Evolutionary conservation across 2,888 invertebrate species (phyloP).

Genomic region (Napeogenes inachia): DNA sequence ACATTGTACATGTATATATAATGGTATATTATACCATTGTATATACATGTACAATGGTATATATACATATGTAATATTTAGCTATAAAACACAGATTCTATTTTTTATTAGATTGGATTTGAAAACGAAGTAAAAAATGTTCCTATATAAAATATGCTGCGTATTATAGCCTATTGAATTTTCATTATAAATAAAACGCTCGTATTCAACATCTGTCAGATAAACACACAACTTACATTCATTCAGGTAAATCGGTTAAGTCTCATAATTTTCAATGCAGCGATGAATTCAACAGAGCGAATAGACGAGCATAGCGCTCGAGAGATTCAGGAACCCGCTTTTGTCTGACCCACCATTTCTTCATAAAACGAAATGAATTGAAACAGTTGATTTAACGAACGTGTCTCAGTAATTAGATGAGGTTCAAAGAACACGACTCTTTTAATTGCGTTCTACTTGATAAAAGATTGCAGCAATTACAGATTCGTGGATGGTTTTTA

Average conservation of each 20-base stretch:
- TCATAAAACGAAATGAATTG: slow-evolving; percentile 26
- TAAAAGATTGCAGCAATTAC: slow-evolving; percentile 17
- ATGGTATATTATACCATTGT: too few species aligned
- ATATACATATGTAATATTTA: too few species aligned
- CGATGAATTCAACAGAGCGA: slow-evolving; percentile 9
- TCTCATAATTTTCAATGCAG: slow-evolving; percentile 15
- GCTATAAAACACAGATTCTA: too few species aligned
- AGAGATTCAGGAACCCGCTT: slow-evolving; percentile 8
- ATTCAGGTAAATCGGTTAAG: slow-evolving; percentile 10
- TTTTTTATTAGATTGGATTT: too few species aligned
- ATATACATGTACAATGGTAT: too few species aligned
- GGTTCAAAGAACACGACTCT: slow-evolving; percentile 39
- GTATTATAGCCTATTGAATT: too few species aligned
- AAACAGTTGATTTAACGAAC: slow-evolving; percentile 34
- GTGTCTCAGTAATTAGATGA: slow-evolving; percentile 40
- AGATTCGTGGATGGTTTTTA: slow-evolving; percentile 26
- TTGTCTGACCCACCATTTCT: slow-evolving; percentile 3
- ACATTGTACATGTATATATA: too few species aligned
- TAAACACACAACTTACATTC: neutral
- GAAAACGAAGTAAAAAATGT: too few species aligned
- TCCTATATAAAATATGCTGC: too few species aligned
- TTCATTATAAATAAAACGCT: too few species aligned
- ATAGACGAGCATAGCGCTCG: slow-evolving; percentile 12
- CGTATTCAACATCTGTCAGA: too few species aligned
- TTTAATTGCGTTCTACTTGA: slow-evolving; percentile 33